Base-by-base conservation (phyloP, 2,888 invertebrate species). In the Microplitis deprimator region DNA sequence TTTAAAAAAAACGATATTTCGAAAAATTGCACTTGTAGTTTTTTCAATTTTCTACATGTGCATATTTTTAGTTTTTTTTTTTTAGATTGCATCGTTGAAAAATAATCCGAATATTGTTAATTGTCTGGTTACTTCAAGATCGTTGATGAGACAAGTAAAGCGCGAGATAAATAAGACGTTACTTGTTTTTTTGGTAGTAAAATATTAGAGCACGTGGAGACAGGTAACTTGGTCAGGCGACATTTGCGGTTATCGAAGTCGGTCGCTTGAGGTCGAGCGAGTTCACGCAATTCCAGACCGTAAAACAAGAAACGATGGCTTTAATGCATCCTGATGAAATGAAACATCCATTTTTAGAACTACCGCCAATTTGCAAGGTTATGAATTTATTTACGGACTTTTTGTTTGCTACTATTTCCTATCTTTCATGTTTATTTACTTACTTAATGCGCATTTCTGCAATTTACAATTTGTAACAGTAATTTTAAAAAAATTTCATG, bases 181-280 rank as follows among this genome's bases (percentile, higher is more conserved):
- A 61, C 68, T 68, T 13, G 17, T 16, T 62, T 68, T 73, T 29
- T 17, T 61, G 13, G 38, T 59, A 65, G 65, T 65, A 61, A 80
- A 81, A 74, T 77, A 62, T 62, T 59, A 20, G 68, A 77, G 77
- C 84, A 84, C 84, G 84, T 82, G 85, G 85, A 80, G 78, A 70
- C 59, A 64, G n/a, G 71, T 64, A 69, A 79, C 80, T 81, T 80
- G 76, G 81, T 80, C 78, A 86, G 84, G 82, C 85, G 86, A 85
- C 84, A 86, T 86, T 85, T 84, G 86, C 85, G 85, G 85, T 84
- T 83, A 83, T 86, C 83, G 82, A 87, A 87, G 87, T 87, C 86
- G 87, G 87, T 85, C 86, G 87, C 82, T 83, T 82, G 86, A 87
- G 86, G 88, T 87, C 87, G 87, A 80, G 64, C 81, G 86, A 86